Evolutionary conservation across 1,140 invertebrate species (phyloP).

Genomic region (Achroia grisella): DNA sequence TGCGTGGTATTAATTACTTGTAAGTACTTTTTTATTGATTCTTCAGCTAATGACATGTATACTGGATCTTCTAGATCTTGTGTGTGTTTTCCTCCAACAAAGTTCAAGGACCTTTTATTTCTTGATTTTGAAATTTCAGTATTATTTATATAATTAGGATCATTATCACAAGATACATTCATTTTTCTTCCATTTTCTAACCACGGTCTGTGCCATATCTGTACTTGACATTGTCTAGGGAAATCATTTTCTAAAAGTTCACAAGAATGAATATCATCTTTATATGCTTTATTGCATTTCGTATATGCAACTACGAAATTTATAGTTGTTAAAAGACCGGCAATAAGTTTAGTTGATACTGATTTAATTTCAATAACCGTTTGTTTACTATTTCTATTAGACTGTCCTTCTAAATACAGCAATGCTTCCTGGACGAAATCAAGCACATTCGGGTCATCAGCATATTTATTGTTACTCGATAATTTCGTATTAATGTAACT

Average conservation of each 20-base stretch:
- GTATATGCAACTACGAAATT: conserved; percentile 66
- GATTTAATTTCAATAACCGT: conserved; percentile 35
- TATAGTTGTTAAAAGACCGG: conserved; percentile 62
- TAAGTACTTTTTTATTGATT: neutral
- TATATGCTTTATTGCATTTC: conserved; percentile 43
- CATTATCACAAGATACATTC: conserved; percentile 57
- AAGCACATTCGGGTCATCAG: conserved; percentile 26
- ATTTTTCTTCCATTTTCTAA: conserved; percentile 63
- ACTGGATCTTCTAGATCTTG: neutral
- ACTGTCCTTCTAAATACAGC: conserved; percentile 35
- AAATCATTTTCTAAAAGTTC: conserved; percentile 31
- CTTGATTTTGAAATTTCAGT: neutral
- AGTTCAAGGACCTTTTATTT: neutral
- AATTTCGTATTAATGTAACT: too few relatives aligned
- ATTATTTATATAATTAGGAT: conserved; percentile 1
- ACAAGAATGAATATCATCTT: conserved; percentile 25
- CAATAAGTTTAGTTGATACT: conserved; percentile 32
- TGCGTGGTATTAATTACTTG: neutral
- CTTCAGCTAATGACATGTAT: neutral
- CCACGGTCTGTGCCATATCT: conserved; percentile 78
- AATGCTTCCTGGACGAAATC: conserved; percentile 37
- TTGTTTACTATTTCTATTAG: conserved; percentile 40
- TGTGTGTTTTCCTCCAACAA: neutral
- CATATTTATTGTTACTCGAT: conserved; percentile 7
- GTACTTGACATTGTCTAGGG: conserved; percentile 64